phyloP scores from a whole-genome alignment of 2,113 vertebrate genomes.

The Mionectes macconnelli region DNA sequence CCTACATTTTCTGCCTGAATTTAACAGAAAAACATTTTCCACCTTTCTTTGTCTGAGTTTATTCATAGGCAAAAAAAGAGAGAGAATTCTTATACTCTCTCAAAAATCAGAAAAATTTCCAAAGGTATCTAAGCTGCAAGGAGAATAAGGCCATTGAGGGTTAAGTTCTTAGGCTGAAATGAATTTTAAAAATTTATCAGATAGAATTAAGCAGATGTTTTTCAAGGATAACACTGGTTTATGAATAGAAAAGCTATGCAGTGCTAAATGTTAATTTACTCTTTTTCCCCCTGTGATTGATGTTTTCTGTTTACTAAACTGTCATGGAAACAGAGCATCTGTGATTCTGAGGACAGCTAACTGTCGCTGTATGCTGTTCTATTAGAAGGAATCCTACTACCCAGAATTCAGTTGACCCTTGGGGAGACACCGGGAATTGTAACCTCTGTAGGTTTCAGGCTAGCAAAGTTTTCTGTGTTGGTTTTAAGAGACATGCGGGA shows the following conservation, averaged over 20 bases:
- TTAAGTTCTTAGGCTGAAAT: background rate
- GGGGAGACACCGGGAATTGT: background rate
- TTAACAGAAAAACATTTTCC: background rate
- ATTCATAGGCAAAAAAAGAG: background rate
- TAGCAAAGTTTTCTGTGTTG: background rate
- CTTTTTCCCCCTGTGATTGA: background rate
- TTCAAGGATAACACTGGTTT: background rate
- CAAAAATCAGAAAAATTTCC: background rate
- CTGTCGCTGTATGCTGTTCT: fast-evolving
- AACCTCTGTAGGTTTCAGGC: background rate
- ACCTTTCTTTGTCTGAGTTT: background rate
- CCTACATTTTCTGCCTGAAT: background rate
- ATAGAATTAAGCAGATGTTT: background rate
- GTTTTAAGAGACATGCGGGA: background rate
- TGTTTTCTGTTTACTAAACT: background rate
- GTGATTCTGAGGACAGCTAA: background rate
- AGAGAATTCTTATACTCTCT: background rate
- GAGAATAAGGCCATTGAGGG: background rate
- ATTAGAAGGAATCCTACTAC: background rate
- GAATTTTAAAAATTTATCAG: background rate
- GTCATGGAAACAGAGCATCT: background rate
- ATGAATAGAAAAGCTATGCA: background rate
- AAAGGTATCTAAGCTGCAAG: background rate
- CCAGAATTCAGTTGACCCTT: background rate
- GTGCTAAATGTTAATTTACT: background rate